Conservation (phyloP, 2,888 invertebrate species). For the Sarcophaga subvicina region DNA sequence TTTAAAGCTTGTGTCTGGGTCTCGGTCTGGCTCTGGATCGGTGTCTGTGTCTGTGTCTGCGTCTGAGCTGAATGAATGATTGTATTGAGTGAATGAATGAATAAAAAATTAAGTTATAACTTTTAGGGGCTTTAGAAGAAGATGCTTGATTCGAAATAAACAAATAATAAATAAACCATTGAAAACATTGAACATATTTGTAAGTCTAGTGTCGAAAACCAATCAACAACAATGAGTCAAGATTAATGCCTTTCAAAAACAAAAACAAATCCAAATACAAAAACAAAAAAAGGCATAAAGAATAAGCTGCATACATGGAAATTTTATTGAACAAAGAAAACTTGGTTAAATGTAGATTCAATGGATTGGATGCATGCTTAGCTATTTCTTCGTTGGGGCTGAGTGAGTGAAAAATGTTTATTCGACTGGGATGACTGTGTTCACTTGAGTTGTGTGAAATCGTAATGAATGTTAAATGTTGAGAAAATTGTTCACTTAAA, state of each 20-base stretch:
- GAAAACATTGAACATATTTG: constrained; percentile 21
- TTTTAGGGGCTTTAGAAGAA: constrained; percentile 35
- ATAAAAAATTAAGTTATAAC: constrained; percentile 66
- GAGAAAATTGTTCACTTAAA: constrained; percentile 48
- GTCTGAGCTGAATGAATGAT: constrained; percentile 39
- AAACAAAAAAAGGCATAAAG: neutral
- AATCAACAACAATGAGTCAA: constrained; percentile 67
- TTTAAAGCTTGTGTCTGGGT: constrained; percentile 47
- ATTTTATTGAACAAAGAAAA: constrained; percentile 38
- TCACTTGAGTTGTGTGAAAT: constrained; percentile 44
- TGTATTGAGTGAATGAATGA: neutral
- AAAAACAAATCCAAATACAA: neutral
- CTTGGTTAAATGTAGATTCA: constrained; percentile 22
- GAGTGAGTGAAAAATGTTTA: neutral
- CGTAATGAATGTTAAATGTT: constrained; percentile 57
- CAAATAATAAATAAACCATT: constrained; percentile 47
- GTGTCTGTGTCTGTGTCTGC: too few species aligned
- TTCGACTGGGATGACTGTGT: neutral
- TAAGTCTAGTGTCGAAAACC: constrained; percentile 64
- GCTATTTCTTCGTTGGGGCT: neutral
- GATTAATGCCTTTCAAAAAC: constrained; percentile 64
- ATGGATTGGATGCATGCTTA: neutral
- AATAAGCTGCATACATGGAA: constrained; percentile 45
- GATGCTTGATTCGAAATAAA: constrained; percentile 50
- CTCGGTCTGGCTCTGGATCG: too few species aligned